phyloP scores from a whole-genome alignment of 2,113 vertebrate genomes.

The Hyla sarda region DNA sequence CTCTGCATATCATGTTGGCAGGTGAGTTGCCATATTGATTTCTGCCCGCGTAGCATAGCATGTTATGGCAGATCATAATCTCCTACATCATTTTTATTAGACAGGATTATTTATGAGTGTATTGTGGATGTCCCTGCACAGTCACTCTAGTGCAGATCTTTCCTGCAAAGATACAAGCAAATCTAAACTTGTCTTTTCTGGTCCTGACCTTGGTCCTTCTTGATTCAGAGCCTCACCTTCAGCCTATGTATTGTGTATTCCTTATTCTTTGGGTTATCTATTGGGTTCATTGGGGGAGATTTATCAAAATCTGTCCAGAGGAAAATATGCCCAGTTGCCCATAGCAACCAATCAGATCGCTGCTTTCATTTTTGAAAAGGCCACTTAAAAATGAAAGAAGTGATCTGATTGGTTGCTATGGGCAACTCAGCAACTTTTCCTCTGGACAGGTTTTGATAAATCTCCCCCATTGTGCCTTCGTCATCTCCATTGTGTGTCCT shows the following conservation, averaged over 20 bases:
- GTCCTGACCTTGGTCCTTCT: neutral
- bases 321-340: no score
- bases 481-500: no score
- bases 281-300: neutral
- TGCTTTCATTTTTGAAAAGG: no score
- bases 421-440: no score
- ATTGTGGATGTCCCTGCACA: neutral
- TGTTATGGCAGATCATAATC: conserved; percentile 22
- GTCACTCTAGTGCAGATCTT: neutral
- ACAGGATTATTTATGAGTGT: conserved; percentile 27
- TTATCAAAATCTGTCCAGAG: no score
- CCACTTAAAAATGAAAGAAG: no score
- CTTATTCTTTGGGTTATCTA: neutral
- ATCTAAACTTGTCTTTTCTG: neutral
- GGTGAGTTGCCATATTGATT: conserved; percentile 16
- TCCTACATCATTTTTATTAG: conserved; percentile 27
- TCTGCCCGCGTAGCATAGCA: neutral
- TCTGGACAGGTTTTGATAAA: no score
- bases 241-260: neutral
- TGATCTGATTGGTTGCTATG: no score
- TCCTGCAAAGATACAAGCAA: neutral
- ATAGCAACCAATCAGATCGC: no score
- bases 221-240: neutral
- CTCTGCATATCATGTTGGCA: neutral
- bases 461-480: no score